phyloP scores from a whole-genome alignment of 2,888 invertebrate species.

The Megaustenia siamemsis region DNA sequence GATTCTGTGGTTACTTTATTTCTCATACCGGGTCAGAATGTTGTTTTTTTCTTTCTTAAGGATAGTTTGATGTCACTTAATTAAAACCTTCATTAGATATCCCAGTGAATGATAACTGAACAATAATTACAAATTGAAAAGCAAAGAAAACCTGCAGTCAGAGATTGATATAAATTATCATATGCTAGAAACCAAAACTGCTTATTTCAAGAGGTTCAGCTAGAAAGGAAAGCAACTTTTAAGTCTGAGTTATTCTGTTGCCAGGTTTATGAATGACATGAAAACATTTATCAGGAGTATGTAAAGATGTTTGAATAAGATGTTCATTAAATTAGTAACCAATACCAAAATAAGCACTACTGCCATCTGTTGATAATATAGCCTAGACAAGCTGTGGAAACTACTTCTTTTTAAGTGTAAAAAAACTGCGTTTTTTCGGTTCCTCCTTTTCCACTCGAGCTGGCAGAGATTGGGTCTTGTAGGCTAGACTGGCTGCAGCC shows the following conservation, averaged over 20 bases:
- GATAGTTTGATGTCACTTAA: too few species aligned
- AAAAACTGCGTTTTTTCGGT: conserved; percentile 97
- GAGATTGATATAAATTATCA: too few species aligned
- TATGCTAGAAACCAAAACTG: too few species aligned
- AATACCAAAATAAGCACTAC: neutral
- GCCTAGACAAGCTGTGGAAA: conserved; percentile 1
- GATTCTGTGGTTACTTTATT: conserved; percentile 2
- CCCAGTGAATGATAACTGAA: too few species aligned
- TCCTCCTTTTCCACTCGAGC: conserved; percentile 89
- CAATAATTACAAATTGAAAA: too few species aligned
- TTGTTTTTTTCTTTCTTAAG: too few species aligned
- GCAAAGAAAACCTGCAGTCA: too few species aligned
- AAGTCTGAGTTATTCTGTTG: neutral
- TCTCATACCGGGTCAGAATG: too few species aligned
- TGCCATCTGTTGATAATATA: neutral
- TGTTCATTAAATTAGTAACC: neutral
- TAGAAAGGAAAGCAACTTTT: neutral
- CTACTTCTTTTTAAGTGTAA: conserved; percentile 97
- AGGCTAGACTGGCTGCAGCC: conserved; percentile 80
- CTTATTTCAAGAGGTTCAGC: conserved; percentile 41
- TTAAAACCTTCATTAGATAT: too few species aligned
- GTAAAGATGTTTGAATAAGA: neutral
- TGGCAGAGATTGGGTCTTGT: conserved; percentile 95
- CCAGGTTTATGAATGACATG: neutral
- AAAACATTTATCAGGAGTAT: neutral